A percentile compares a stretch with the other conserved stretches of the same genome.
Evolutionary conservation across 37 sponge, comb jelly and placozoan species (phyloP).

Genomic region (Axinella damicornis): DNA sequence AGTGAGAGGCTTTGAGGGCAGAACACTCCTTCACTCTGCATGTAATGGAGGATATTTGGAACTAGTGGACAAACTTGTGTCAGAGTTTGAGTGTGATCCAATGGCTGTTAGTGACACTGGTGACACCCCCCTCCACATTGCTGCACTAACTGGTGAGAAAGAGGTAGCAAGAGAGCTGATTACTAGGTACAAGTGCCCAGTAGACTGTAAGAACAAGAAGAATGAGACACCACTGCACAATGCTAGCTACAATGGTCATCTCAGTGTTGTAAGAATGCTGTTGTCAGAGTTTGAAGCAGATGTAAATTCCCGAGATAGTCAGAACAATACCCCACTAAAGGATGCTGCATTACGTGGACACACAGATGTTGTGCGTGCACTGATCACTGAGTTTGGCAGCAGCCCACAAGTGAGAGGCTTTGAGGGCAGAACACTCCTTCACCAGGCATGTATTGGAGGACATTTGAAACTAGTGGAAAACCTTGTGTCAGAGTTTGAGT

Average conservation of each 20-base stretch:
- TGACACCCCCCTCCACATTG: conserved; percentile 26
- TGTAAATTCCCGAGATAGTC: neutral
- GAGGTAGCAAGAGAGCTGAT: neutral
- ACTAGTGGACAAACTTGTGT: neutral
- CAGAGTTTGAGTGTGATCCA: neutral
- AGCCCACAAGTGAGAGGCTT: conserved; percentile 9
- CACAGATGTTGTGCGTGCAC: conserved; percentile 3
- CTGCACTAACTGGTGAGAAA: neutral
- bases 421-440: conserved; percentile 12
- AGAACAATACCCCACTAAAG: conserved; percentile 3
- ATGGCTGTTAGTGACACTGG: conserved; percentile 27
- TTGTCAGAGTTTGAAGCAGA: neutral
- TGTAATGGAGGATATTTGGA: conserved; percentile 4
- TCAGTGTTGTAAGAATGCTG: neutral
- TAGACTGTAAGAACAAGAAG: neutral
- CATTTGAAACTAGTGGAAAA: too few relatives aligned
- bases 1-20: conserved; percentile 1
- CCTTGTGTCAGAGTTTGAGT: too few relatives aligned
- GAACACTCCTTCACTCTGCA: neutral
- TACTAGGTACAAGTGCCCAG: neutral
- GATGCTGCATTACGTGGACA: conserved; percentile 9
- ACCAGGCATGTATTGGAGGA: conserved; percentile 2
- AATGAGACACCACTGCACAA: neutral
- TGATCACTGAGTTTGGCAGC: conserved; percentile 41
- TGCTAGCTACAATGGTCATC: neutral